phyloP scores from a whole-genome alignment of 1,140 invertebrate species.

The Ceratina australensis region DNA sequence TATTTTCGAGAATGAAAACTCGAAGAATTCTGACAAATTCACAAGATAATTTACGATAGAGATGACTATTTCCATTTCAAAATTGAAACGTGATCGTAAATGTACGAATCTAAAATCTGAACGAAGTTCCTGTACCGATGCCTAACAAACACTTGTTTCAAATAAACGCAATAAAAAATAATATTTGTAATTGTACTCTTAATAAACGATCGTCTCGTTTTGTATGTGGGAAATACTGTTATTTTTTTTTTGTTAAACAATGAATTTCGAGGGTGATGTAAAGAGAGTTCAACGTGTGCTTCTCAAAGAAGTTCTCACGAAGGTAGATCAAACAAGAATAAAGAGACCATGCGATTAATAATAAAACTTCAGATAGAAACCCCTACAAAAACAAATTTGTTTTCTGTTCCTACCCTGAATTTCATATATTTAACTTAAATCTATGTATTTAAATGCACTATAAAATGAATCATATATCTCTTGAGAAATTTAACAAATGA shows the following conservation, averaged over 20 bases:
- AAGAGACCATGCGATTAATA: too few species aligned
- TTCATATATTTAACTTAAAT: too few species aligned
- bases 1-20: too few species aligned
- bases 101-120: background rate
- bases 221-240: background rate
- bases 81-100: background rate
- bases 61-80: too few species aligned
- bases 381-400: too few species aligned
- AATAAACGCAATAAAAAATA: background rate
- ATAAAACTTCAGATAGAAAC: too few species aligned
- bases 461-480: too few species aligned
- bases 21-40: too few species aligned
- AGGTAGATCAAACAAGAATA: slow-evolving; percentile 5
- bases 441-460: too few species aligned
- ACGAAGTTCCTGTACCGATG: background rate
- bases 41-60: background rate
- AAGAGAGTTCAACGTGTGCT: background rate
- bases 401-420: too few species aligned
- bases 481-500: background rate
- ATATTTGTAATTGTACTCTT: background rate
- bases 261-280: background rate
- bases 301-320: slow-evolving; percentile 11
- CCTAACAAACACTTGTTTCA: background rate
- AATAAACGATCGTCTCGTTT: background rate
- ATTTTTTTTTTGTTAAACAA: background rate